Evolutionary conservation across 2,888 invertebrate genomes (phyloP), one percentile per base, ranked within the genome.

Genomic region (Patella depressa): DNA sequence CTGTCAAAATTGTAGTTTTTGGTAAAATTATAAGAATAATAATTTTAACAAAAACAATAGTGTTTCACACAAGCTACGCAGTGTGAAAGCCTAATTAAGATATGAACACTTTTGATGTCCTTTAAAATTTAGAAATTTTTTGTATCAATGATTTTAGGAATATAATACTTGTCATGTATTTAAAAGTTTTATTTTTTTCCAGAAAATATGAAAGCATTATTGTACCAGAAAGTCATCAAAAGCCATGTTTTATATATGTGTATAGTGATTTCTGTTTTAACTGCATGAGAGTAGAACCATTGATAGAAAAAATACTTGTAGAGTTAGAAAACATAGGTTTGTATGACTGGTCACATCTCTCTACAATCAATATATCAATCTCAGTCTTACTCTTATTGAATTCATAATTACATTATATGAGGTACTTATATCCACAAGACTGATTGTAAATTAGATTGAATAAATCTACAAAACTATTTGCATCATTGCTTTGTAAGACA

Each of bases 191-290:
- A 45, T 77, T 70, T 15, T 71, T 17, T 85, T 86, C 15, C 92
- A 96, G 96, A 88, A 95, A 96, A 83, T 98, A 96, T 91, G 96
- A 97, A 89, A 96, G 96, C 89, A 95, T 95, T 79, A 94, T 98
- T 83, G 91, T 97, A 76, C 96, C 97, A 80, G 96, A 96, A 90
- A 97, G 97, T 89, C 93, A 94, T 79, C 94, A 94, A 81, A 95
- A 95, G 57, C 97, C 98, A 14, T 95, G 96, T 79, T 92, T 98
- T 78, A 94, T 98, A 73, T 94, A 98, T 85, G 96, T 97, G 91
- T 98, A 97, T 92, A 95, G 96, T 11, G 98, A 98, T 91, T 97
- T 97, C 96, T 98, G 98, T 90, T 96, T 97, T 91, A 95, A 96
- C 73, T 98, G 98, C 91, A 94, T 97, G 82, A 95, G 93, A 95